A percentile compares a stretch with the other conserved stretches of the same genome.
These are phyloP conservation scores for Morone saxatilis DNA, from an alignment of 2,113 vertebrate genomes.

Conservation along the genomic window DNA sequence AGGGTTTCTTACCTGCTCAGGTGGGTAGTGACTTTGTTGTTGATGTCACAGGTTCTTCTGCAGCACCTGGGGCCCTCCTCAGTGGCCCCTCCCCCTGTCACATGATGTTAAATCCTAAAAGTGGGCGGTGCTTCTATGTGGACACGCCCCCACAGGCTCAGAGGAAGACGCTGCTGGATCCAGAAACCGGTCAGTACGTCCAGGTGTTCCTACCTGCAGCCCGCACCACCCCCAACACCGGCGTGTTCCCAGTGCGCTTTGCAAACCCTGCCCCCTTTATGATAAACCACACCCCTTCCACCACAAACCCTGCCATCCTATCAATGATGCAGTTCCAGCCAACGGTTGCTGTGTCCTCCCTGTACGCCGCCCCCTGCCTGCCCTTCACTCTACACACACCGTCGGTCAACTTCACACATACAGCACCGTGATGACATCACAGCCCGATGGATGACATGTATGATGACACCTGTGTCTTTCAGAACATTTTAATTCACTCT, in stretches of 20 bases:
- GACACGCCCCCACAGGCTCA: slow-evolving; percentile 83
- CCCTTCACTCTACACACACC: slow-evolving; percentile 53
- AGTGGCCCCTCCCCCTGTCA: slow-evolving; percentile 56
- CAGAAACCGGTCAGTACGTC: slow-evolving; percentile 90
- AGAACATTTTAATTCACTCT: not conserved
- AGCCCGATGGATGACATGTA: not conserved
- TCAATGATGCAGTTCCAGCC: slow-evolving; percentile 63
- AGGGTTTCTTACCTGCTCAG: slow-evolving; percentile 48
- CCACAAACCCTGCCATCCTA: not conserved
- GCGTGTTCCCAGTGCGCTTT: slow-evolving; percentile 72
- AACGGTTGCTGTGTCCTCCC: slow-evolving; percentile 47
- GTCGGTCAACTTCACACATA: slow-evolving; percentile 40
- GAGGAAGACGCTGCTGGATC: slow-evolving; percentile 89
- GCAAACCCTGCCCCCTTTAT: slow-evolving; percentile 29
- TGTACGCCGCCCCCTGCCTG: slow-evolving; percentile 49
- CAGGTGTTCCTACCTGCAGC: slow-evolving; percentile 87
- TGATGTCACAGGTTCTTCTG: slow-evolving; percentile 16
- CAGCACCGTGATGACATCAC: slow-evolving; percentile 10
- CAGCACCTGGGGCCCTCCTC: not conserved
- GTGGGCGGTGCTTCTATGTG: slow-evolving; percentile 86
- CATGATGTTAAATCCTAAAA: slow-evolving; percentile 87
- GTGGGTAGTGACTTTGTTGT: slow-evolving; percentile 15
- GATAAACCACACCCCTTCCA: slow-evolving; percentile 4
- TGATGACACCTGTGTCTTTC: not conserved
- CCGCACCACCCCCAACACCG: slow-evolving; percentile 45